These are phyloP conservation scores for Scrobipalpa atriplicella DNA, from an alignment of 2,888 invertebrate species.

Conservation along the genomic window DNA sequence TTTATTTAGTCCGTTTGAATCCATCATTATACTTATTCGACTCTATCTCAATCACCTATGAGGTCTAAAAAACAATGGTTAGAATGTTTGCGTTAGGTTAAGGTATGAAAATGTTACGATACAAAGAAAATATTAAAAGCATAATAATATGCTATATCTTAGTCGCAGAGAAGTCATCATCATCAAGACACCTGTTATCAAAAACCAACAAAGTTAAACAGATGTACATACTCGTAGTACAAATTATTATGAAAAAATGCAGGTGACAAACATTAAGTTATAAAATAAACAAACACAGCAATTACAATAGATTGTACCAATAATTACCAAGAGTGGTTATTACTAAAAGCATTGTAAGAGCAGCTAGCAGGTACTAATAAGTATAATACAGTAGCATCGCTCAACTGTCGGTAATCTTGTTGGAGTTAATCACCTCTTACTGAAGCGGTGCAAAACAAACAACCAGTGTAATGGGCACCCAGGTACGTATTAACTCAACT, in stretches of 20 bases:
- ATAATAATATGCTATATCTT: no score
- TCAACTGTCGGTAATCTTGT: conserved; percentile 12
- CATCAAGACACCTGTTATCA: neutral
- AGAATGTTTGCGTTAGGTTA: no score
- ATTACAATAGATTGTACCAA: conserved; percentile 8
- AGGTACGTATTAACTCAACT: neutral
- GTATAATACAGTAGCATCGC: conserved; percentile 15
- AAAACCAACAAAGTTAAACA: neutral
- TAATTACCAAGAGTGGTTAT: conserved; percentile 22
- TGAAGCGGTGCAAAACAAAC: conserved; percentile 10
- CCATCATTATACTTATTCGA: no score
- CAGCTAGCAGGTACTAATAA: neutral
- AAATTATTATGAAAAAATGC: neutral
- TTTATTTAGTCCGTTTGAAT: no score
- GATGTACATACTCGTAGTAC: neutral
- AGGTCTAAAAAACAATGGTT: no score
- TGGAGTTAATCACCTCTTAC: conserved; percentile 12
- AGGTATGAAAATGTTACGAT: no score
- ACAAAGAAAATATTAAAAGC: no score
- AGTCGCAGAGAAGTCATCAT: no score
- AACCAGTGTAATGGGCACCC: conserved; percentile 9
- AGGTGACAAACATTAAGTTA: neutral
- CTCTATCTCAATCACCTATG: no score
- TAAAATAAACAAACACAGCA: neutral
- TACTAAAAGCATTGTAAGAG: conserved; percentile 9